phyloP scores from a whole-genome alignment of 1,140 invertebrate species.

The Antheraea pernyi region DNA sequence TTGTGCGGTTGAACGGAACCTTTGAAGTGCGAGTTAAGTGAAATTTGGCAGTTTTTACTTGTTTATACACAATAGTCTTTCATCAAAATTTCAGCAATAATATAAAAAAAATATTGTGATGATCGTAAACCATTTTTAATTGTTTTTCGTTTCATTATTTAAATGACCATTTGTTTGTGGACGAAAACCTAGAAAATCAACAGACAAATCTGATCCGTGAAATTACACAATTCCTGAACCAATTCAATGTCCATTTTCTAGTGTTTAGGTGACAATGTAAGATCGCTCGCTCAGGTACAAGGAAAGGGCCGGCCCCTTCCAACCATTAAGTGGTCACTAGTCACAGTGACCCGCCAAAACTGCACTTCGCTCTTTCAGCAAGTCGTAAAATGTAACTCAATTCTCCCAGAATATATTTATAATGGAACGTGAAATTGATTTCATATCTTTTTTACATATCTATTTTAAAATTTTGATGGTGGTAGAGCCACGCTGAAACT shows the following conservation, averaged over 20 bases:
- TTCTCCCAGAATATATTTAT: constrained; percentile 21
- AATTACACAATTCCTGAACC: not conserved
- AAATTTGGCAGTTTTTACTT: too few species aligned
- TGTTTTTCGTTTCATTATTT: too few species aligned
- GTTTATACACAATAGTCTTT: too few species aligned
- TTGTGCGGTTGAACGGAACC: too few species aligned
- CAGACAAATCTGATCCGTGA: constrained; percentile 12
- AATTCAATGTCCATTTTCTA: not conserved
- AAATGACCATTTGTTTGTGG: not conserved
- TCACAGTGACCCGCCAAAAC: constrained; percentile 33
- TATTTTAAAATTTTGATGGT: not conserved
- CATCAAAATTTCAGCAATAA: too few species aligned
- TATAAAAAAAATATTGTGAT: too few species aligned
- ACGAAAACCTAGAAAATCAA: not conserved
- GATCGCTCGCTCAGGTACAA: constrained; percentile 29
- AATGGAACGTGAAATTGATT: too few species aligned
- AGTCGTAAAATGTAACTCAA: constrained; percentile 27
- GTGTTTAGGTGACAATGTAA: constrained; percentile 16
- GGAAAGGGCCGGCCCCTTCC: constrained; percentile 28
- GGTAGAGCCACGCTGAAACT: too few species aligned
- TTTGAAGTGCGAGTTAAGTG: too few species aligned
- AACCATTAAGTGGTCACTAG: constrained; percentile 35
- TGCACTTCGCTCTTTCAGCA: constrained; percentile 36
- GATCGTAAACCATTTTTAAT: too few species aligned
- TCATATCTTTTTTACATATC: not conserved